Conservation (phyloP, 1,140 invertebrate genomes). For the Sarcophaga bullata region DNA sequence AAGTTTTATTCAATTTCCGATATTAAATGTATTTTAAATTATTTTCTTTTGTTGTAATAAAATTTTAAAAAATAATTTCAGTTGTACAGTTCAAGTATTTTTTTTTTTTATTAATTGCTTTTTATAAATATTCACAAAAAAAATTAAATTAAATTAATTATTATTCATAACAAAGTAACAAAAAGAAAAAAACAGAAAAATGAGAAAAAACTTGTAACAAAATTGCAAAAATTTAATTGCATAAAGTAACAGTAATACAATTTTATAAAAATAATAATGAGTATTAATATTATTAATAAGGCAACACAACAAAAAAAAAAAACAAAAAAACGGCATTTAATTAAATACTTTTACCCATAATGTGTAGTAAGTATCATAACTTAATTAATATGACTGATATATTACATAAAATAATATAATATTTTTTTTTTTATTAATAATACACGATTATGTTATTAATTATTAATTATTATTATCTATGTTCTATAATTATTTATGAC, state of each 20-base stretch:
- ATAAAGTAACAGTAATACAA: neutral
- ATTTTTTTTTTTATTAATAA: no score
- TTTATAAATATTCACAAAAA: neutral
- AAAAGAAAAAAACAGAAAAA: constrained; percentile 25
- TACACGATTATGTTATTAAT: no score
- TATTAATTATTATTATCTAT: no score
- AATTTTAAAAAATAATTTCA: neutral
- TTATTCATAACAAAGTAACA: constrained; percentile 42
- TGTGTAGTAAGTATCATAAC: no score
- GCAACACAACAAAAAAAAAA: no score
- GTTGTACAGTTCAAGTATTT: constrained; percentile 29
- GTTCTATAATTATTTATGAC: neutral
- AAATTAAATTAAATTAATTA: constrained; percentile 29
- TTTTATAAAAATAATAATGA: neutral
- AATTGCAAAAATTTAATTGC: neutral
- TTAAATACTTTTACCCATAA: no score
- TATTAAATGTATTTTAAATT: constrained; percentile 11
- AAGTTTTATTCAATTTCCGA: neutral
- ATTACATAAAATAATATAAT: no score
- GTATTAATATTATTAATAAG: neutral
- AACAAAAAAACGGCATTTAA: neutral
- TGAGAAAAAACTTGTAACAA: neutral
- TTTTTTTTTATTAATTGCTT: constrained; percentile 4
- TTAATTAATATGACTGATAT: no score
- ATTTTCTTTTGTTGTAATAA: neutral